phyloP scores from a whole-genome alignment of 2,797 vertebrate genomes.

The Pangasius larnaudii region DNA sequence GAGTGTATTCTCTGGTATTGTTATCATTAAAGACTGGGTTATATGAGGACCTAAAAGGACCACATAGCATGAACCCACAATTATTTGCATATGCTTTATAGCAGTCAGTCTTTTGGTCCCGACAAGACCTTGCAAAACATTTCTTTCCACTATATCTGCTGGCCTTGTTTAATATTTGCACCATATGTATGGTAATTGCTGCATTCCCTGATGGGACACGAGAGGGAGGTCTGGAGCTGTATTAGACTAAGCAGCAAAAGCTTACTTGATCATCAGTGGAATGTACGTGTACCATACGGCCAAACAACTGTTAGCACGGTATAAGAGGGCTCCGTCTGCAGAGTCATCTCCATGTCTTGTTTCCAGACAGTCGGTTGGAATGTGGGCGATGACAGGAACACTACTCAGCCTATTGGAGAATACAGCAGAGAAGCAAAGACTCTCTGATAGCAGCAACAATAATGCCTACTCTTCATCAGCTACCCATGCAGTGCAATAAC shows the following conservation, averaged over 20 bases:
- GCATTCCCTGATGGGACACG: constrained; percentile 24
- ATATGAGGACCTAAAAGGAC: constrained; percentile 11
- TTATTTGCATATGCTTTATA: constrained; percentile 38
- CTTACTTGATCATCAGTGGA: constrained; percentile 75
- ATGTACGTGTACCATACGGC: constrained; percentile 83
- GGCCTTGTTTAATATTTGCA: constrained; percentile 35
- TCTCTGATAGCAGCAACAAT: constrained; percentile 51
- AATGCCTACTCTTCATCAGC: constrained; percentile 54
- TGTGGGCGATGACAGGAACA: constrained; percentile 93
- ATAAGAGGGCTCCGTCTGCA: constrained; percentile 91
- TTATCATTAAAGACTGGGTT: not conserved
- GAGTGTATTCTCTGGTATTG: not conserved
- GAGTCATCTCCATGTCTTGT: constrained; percentile 89
- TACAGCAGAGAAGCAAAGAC: constrained; percentile 52
- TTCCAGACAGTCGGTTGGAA: constrained; percentile 89
- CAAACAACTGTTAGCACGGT: constrained; percentile 93
- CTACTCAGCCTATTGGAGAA: constrained; percentile 57
- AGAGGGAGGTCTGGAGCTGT: constrained; percentile 48
- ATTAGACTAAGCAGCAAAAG: constrained; percentile 44
- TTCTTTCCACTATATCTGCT: constrained; percentile 23
- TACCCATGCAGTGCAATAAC: constrained; percentile 47
- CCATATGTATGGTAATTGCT: constrained; percentile 35
- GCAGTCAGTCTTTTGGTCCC: constrained; percentile 3
- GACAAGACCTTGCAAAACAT: constrained; percentile 24
- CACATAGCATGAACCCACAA: constrained; percentile 8